Percentiles rank a stretch among this genome's conserved stretches.
These are phyloP conservation scores for Lamprologus speciosus DNA, from an alignment of 2,113 vertebrate genomes.

Conservation along the genomic window DNA sequence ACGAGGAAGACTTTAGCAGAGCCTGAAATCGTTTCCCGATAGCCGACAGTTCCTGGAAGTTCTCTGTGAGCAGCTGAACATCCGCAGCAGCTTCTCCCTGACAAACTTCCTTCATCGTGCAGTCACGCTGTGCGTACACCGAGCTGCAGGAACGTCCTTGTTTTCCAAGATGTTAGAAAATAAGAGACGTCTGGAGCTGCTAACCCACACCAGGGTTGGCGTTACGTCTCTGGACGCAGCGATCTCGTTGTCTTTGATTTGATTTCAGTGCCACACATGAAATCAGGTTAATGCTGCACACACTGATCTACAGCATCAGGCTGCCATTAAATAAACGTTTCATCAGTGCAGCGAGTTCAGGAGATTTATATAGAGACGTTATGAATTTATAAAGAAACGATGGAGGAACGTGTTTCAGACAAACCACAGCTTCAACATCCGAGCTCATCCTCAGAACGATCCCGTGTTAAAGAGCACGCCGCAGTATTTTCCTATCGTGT, in stretches of 20 bases:
- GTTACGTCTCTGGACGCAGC: not conserved
- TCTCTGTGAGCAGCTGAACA: not conserved
- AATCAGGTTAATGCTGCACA: not conserved
- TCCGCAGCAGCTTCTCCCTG: not conserved
- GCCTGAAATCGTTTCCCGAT: not conserved
- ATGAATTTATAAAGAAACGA: rapidly evolving
- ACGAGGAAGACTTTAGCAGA: not conserved
- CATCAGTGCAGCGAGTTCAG: not conserved
- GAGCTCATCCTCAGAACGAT: not conserved
- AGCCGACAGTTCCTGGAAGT: rapidly evolving
- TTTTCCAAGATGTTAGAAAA: not conserved
- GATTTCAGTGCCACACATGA: not conserved
- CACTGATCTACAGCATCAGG: rapidly evolving
- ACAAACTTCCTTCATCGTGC: rapidly evolving
- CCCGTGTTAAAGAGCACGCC: rapidly evolving
- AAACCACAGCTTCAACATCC: not conserved
- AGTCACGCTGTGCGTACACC: rapidly evolving
- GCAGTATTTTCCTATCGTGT: not conserved
- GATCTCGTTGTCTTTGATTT: rapidly evolving
- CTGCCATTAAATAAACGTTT: not conserved
- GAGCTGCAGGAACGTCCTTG: rapidly evolving
- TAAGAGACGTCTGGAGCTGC: not conserved
- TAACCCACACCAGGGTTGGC: rapidly evolving
- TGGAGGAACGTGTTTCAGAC: rapidly evolving
- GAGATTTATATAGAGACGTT: not conserved